These are phyloP conservation scores for Osmerus mordax DNA, from an alignment of 2,113 vertebrate genomes.

Conservation along the genomic window DNA sequence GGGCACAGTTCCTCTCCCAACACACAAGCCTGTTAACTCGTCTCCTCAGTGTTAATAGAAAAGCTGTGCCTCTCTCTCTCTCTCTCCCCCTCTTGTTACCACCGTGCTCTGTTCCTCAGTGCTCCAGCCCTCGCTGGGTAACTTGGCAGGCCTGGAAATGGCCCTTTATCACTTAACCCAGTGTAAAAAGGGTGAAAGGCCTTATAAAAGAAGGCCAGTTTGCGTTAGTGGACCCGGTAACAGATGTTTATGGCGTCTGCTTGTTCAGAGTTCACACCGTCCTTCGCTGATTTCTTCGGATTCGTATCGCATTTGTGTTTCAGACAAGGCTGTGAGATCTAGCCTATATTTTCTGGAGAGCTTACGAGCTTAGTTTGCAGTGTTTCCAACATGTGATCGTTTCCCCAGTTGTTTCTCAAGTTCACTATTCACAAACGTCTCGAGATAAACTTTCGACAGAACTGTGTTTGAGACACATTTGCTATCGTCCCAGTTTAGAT, in stretches of 20 bases:
- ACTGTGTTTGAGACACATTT: too few relatives aligned
- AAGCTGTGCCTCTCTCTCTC: conserved; percentile 42
- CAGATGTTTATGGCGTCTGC: conserved; percentile 38
- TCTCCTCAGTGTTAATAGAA: conserved; percentile 62
- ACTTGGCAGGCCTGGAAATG: conserved; percentile 67
- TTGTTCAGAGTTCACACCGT: conserved; percentile 44
- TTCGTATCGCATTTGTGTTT: not conserved
- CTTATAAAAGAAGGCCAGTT: conserved; percentile 57
- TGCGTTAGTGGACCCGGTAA: conserved; percentile 50
- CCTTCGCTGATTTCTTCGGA: conserved; percentile 5
- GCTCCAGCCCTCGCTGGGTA: conserved; percentile 31
- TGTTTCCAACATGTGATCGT: too few relatives aligned
- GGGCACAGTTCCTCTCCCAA: conserved; percentile 41
- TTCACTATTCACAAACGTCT: too few relatives aligned
- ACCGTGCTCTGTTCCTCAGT: conserved; percentile 10
- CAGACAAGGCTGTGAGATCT: not conserved
- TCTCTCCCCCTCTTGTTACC: conserved; percentile 13
- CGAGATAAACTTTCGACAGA: too few relatives aligned
- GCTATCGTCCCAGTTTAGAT: too few relatives aligned
- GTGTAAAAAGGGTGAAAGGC: conserved; percentile 65
- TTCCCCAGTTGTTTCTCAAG: too few relatives aligned
- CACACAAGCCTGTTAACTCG: conserved; percentile 48
- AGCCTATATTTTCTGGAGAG: too few relatives aligned
- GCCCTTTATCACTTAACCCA: conserved; percentile 73
- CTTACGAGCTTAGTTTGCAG: too few relatives aligned